These are phyloP conservation scores for Gobionotothen gibberifrons DNA, from an alignment of 2,797 vertebrate genomes.

Conservation along the genomic window DNA sequence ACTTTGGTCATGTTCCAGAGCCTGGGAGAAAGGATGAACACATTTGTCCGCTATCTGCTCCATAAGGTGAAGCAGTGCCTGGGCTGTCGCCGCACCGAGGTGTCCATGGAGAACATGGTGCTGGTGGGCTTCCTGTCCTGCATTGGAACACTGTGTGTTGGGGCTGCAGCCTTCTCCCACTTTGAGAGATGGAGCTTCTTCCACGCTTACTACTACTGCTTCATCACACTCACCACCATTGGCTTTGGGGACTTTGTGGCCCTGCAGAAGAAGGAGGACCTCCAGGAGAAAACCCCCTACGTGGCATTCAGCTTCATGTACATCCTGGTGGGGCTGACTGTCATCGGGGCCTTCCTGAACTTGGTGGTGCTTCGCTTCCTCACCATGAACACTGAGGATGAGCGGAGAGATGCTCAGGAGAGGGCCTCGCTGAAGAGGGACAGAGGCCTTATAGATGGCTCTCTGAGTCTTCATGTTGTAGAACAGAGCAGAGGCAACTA, in stretches of 20 bases:
- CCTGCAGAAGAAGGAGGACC: constrained; percentile 94
- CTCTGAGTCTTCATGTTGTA: constrained; percentile 41
- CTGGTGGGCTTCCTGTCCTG: constrained; percentile 94
- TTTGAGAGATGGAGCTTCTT: constrained; percentile 98
- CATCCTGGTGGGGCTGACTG: constrained; percentile 94
- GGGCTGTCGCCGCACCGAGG: constrained; percentile 87
- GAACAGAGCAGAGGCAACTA: constrained; percentile 47
- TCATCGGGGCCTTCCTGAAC: constrained; percentile 97
- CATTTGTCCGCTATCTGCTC: constrained; percentile 90
- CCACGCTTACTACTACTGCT: constrained; percentile 98
- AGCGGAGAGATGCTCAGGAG: constrained; percentile 88
- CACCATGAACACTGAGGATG: constrained; percentile 92
- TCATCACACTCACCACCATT: constrained; percentile 98
- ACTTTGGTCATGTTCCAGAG: constrained; percentile 99
- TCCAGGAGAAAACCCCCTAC: constrained; percentile 94
- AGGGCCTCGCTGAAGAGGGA: constrained; percentile 87
- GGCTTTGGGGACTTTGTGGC: constrained; percentile 98
- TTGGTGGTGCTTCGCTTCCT: constrained; percentile 95
- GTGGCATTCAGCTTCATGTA: constrained; percentile 98
- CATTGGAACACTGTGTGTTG: constrained; percentile 92
- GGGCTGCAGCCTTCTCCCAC: constrained; percentile 92
- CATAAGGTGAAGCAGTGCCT: constrained; percentile 91
- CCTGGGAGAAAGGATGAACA: constrained; percentile 97
- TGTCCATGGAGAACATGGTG: constrained; percentile 98
- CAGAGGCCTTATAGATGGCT: constrained; percentile 78